Percentiles rank a stretch among this genome's conserved stretches.
Evolutionary conservation across 2,113 vertebrate genomes (phyloP).

Genomic region (Xenopus borealis): DNA sequence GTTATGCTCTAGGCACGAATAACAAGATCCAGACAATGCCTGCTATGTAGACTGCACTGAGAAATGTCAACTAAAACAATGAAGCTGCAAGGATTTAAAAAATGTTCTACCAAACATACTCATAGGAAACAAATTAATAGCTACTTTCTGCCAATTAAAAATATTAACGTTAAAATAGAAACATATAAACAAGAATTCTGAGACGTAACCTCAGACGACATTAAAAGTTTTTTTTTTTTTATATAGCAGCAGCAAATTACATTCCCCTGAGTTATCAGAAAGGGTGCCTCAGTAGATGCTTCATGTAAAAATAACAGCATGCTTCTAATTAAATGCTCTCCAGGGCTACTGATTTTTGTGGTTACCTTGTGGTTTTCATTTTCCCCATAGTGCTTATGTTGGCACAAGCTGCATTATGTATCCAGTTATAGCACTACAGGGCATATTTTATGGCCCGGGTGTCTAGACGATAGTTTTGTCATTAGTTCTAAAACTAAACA

Average conservation of each 20-base stretch:
- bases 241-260: not conserved
- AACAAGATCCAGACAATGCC: too few relatives aligned
- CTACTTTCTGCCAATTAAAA: too few relatives aligned
- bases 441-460: not conserved
- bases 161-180: not conserved
- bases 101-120: too few relatives aligned
- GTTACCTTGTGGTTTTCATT: not conserved
- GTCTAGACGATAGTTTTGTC: constrained; percentile 1
- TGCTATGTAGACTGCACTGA: too few relatives aligned
- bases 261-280: not conserved
- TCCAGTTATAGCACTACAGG: not conserved
- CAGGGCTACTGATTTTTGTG: not conserved
- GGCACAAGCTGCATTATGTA: not conserved
- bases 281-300: not conserved
- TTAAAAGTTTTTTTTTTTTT: constrained; percentile 1
- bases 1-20: too few relatives aligned
- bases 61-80: too few relatives aligned
- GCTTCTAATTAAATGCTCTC: constrained; percentile 1
- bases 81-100: too few relatives aligned
- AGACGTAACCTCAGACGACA: not conserved
- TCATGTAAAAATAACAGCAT: not conserved
- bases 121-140: too few relatives aligned
- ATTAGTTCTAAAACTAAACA: not conserved
- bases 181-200: not conserved
- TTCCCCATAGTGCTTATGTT: not conserved